Conservation (phyloP, 2,113 vertebrate genomes). For the Cynopterus brachyotis region DNA sequence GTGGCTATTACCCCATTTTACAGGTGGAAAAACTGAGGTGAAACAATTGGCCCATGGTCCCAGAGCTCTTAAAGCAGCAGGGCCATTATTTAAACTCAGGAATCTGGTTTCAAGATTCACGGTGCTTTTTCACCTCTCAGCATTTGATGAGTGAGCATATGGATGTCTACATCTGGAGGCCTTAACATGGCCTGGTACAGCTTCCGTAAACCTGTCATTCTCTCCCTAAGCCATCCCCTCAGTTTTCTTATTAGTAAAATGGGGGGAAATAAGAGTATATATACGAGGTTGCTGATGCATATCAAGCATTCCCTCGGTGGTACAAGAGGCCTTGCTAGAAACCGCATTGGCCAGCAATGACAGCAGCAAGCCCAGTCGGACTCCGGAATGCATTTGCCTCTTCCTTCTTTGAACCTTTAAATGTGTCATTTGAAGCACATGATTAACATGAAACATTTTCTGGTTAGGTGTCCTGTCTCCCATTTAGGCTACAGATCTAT, state of each 20-base stretch:
- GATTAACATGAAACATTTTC: background rate
- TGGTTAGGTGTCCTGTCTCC: background rate
- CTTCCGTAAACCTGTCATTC: too few species aligned
- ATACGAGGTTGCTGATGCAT: accelerated
- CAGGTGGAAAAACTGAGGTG: background rate
- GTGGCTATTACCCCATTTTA: background rate
- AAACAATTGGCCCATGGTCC: background rate
- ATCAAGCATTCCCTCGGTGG: background rate
- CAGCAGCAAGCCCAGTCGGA: background rate
- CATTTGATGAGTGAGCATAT: accelerated
- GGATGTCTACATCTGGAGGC: background rate
- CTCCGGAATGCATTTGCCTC: background rate
- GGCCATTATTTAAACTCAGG: background rate
- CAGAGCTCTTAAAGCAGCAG: background rate
- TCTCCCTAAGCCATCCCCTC: background rate
- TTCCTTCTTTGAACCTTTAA: background rate
- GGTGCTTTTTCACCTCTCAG: background rate
- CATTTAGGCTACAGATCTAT: background rate
- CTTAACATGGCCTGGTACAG: too few species aligned
- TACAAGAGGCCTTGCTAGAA: background rate
- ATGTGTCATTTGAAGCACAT: background rate
- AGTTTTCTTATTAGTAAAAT: background rate
- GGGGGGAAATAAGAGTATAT: too few species aligned
- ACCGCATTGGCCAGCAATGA: accelerated
- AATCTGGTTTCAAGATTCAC: background rate